phyloP scores from a whole-genome alignment of 2,797 vertebrate species.

The Coregonus ussuriensis region DNA sequence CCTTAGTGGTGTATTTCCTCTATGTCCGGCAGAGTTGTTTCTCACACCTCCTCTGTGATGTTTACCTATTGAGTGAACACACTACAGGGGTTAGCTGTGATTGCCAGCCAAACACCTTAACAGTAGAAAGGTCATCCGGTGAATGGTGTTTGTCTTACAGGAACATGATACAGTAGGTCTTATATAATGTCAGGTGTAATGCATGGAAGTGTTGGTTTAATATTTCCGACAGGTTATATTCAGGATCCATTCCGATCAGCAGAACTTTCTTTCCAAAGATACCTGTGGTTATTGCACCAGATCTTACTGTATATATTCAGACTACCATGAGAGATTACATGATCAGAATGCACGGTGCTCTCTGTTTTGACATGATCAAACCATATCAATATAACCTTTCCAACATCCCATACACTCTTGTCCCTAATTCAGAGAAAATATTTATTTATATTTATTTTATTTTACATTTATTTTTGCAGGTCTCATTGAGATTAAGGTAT shows the following conservation, averaged over 20 bases:
- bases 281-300: not conserved
- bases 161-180: not conserved
- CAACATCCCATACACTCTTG: no score
- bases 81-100: not conserved
- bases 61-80: not conserved
- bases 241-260: no score
- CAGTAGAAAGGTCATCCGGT: not conserved
- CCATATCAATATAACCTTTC: no score
- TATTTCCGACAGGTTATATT: not conserved
- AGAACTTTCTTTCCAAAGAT: no score
- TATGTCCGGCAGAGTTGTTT: not conserved
- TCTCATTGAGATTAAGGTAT: no score
- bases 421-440: no score
- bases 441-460: no score
- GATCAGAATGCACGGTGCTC: no score
- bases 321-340: no score
- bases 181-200: not conserved
- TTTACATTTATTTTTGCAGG: no score
- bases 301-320: not conserved
- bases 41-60: not conserved
- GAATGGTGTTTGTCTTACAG: not conserved
- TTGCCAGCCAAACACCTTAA: conserved; percentile 1
- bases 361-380: no score
- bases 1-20: not conserved
- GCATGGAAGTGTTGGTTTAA: not conserved